Percentiles rank a stretch among this genome's conserved stretches.
Evolutionary conservation across 2,797 vertebrate genomes (phyloP).

Genomic region (Dicrostonyx torquatus): DNA sequence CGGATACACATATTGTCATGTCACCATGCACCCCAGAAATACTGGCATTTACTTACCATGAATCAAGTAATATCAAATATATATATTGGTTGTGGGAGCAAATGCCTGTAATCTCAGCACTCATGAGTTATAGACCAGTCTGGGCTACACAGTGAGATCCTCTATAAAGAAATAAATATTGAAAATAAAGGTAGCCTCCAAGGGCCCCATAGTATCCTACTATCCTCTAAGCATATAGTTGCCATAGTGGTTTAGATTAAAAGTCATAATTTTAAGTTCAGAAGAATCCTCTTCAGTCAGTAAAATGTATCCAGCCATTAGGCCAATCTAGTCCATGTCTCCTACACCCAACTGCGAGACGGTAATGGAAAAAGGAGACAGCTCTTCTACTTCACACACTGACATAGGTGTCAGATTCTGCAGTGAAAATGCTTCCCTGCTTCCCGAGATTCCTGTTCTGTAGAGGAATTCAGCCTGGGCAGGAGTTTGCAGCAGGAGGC

Average conservation of each 20-base stretch:
- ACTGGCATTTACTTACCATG: not conserved
- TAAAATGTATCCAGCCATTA: not conserved
- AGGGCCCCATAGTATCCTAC: not conserved
- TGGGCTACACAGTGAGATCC: not conserved
- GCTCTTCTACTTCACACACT: not conserved
- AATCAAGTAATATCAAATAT: not conserved
- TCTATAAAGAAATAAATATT: not conserved
- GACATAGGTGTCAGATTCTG: not conserved
- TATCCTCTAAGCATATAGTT: not conserved
- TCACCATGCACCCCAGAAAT: not conserved
- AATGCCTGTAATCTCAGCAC: not conserved
- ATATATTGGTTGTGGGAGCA: too few relatives aligned
- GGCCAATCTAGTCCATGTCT: not conserved
- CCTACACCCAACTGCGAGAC: not conserved
- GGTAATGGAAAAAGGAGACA: not conserved
- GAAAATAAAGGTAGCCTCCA: not conserved
- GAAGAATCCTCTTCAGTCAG: not conserved
- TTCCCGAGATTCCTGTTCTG: too few relatives aligned
- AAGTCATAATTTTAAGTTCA: slow-evolving; percentile 9
- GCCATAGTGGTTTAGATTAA: not conserved
- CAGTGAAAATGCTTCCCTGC: not conserved
- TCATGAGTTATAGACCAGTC: not conserved
- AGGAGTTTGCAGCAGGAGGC: not conserved
- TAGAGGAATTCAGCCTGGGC: not conserved
- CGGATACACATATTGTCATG: not conserved